These are phyloP conservation scores for Rhipidura dahli DNA, from an alignment of 2,113 vertebrate genomes.

Conservation along the genomic window DNA sequence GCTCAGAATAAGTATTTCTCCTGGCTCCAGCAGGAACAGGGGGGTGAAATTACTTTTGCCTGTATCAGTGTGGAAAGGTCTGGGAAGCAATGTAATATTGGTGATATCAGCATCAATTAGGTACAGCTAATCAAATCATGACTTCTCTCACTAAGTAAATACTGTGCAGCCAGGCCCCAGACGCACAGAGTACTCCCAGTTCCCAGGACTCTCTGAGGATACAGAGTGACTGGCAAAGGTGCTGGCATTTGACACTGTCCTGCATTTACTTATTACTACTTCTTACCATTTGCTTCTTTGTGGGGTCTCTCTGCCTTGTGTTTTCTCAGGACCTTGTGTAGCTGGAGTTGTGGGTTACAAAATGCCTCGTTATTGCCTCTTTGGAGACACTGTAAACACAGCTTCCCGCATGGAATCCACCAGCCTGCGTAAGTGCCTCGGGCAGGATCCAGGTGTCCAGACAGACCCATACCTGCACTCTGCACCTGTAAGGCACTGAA, in stretches of 20 bases:
- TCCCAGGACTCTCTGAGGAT: not conserved
- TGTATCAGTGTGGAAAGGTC: not conserved
- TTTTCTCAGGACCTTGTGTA: conserved; percentile 74
- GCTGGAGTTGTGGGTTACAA: conserved; percentile 83
- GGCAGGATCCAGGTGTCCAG: accelerated
- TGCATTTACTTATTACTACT: not conserved
- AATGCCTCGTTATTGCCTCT: conserved; percentile 82
- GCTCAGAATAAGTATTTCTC: not conserved
- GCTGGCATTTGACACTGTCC: not conserved
- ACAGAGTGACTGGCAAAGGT: not conserved
- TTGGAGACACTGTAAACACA: conserved; percentile 83
- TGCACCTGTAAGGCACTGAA: not conserved
- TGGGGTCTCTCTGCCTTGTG: not conserved
- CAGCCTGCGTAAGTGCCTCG: conserved; percentile 69
- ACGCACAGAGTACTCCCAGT: accelerated
- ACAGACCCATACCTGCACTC: not conserved
- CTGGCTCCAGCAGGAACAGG: not conserved
- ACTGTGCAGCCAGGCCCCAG: not conserved
- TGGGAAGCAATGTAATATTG: not conserved
- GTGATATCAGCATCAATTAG: not conserved
- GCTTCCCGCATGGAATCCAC: conserved; percentile 83
- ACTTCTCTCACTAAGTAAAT: not conserved
- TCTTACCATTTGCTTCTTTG: not conserved
- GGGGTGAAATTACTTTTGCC: not conserved
- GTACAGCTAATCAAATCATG: not conserved